Conservation (phyloP, 1,140 invertebrate genomes). For the Bombus difficillimus region DNA sequence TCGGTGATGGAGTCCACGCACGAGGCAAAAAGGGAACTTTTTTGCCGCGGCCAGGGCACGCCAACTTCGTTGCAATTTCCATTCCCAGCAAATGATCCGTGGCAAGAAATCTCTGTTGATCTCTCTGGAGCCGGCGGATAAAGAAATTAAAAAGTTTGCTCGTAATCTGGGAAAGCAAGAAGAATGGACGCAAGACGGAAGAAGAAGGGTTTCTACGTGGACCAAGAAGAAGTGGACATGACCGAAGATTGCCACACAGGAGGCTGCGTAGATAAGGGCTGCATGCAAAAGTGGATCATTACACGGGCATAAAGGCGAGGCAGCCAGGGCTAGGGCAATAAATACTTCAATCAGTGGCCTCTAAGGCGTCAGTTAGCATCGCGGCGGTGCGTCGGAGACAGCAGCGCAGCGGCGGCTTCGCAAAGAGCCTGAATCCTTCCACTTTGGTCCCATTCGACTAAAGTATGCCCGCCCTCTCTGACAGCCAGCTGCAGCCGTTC, state of each 20-base stretch:
- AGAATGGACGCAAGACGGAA: conserved; percentile 10
- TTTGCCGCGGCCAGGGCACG: background rate
- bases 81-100: conserved; percentile 44
- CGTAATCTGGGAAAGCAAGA: conserved; percentile 40
- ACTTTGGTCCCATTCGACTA: conserved; percentile 70
- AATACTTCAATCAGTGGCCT: conserved; percentile 81
- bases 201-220: background rate
- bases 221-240: background rate
- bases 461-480: conserved; percentile 76
- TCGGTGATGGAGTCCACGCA: background rate
- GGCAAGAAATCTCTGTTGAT: background rate
- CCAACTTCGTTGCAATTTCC: conserved; percentile 20
- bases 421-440: conserved; percentile 74
- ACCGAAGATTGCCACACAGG: conserved; percentile 47
- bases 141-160: conserved; percentile 36
- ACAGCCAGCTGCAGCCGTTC: conserved; percentile 79
- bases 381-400: conserved; percentile 68
- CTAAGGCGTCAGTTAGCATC: conserved; percentile 81
- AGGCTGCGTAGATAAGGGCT: conserved; percentile 57
- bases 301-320: conserved; percentile 68
- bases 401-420: conserved; percentile 73
- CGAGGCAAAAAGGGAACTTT: background rate
- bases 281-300: conserved; percentile 79
- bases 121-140: background rate
- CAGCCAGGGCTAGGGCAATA: conserved; percentile 71